Conservation (phyloP, 2,797 vertebrate species). For the Coracias cyanogaster region DNA sequence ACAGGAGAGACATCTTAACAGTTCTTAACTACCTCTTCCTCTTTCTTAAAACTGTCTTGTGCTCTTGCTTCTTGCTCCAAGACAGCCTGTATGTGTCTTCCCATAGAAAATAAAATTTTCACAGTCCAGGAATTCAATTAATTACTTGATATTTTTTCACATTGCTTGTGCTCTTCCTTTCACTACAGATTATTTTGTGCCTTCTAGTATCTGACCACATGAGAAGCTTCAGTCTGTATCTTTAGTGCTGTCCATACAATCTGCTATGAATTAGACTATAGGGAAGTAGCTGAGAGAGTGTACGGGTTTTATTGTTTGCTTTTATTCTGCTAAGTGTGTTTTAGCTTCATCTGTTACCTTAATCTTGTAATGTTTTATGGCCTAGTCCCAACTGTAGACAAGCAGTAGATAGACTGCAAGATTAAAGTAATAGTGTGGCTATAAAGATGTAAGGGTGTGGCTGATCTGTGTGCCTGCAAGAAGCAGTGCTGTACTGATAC, state of each 20-base stretch:
- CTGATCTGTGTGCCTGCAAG: not conserved
- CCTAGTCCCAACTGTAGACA: not conserved
- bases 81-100: not conserved
- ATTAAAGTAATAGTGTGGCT: not conserved
- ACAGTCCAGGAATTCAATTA: not conserved
- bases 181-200: not conserved
- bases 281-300: not conserved
- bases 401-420: not conserved
- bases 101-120: not conserved
- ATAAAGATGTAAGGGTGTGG: not conserved
- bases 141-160: not conserved
- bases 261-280: not conserved
- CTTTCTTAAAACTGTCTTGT: not conserved
- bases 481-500: not conserved
- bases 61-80: not conserved
- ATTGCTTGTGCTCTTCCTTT: not conserved
- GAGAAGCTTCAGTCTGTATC: not conserved
- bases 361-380: not conserved
- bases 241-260: not conserved
- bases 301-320: not conserved
- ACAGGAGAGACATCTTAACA: not conserved
- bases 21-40: not conserved
- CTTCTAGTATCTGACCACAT: not conserved
- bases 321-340: not conserved
- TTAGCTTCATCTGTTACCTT: not conserved